Base-by-base conservation (phyloP, 1,140 invertebrate species). In the Brachionus calyciflorus region DNA sequence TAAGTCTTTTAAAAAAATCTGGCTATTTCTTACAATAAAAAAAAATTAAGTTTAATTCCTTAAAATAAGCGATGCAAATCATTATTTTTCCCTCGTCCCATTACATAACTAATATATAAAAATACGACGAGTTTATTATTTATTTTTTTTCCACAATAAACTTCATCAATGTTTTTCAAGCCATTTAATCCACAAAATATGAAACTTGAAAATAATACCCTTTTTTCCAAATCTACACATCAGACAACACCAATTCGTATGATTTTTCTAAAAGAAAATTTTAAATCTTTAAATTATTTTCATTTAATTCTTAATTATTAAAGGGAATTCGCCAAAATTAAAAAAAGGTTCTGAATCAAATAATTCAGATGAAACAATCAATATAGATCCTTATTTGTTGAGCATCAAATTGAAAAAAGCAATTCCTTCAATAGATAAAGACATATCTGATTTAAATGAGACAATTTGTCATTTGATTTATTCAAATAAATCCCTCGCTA, bases 381-480 rank as follows among this genome's bases (percentile, higher is more conserved):
- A 60, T 17, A 60, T 60, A 7, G 55, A 60, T 37, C 55, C 55
- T 0, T 60, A 60, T 60, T 37, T 60, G n/a, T 17, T 60, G 33
- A 60, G 55, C 28, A 60, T 60, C 33, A 60, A 60, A 9, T 30
- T 60, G 0, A 60, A 60, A 60, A 60, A 60, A 60, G 55, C 55
- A 17, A 60, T 60, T 6, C 55, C 55, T 37, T 60, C 55, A 40
- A 60, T 60, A 9, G 55, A 60, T 37, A 60, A 60, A 60, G 55
- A 60, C 28, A 60, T 60, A 60, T 60, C 55, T n/a, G 55, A 60
- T 37, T 19, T 60, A 2, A 60, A 60, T 60, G 28, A 60, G 9
- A 60, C 55, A 37, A 60, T 60, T 60, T 60, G 55, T 60, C 55
- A 60, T 21, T 60, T 60, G 19, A 60, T 60, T 60, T 60, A 60